Percentiles rank a stretch among this genome's conserved stretches.
These are phyloP conservation scores for Limnephilus rhombicus DNA, from an alignment of 2,888 invertebrate genomes.

Conservation along the genomic window DNA sequence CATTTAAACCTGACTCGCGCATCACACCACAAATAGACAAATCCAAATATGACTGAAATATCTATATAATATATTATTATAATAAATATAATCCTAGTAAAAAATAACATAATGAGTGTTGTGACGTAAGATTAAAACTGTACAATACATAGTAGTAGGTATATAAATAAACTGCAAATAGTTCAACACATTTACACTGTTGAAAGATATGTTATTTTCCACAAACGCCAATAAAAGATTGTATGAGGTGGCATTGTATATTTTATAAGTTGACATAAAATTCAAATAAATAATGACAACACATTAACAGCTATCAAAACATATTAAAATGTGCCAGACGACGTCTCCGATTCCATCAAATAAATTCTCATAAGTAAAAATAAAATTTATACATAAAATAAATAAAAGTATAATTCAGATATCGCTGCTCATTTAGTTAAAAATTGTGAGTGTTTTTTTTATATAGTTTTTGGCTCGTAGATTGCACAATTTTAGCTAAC, in stretches of 20 bases:
- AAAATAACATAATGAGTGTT: constrained; percentile 59
- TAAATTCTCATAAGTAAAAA: constrained; percentile 64
- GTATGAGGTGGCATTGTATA: constrained; percentile 54
- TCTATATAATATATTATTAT: constrained; percentile 8
- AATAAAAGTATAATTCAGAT: constrained; percentile 58
- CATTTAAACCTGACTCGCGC: constrained; percentile 45
- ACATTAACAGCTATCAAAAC: constrained; percentile 51
- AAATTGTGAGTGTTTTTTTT: constrained; percentile 56
- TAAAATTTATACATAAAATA: constrained; percentile 63
- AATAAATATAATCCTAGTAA: constrained; percentile 49
- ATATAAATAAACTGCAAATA: constrained; percentile 53
- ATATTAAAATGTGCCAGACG: constrained; percentile 54
- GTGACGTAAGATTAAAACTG: constrained; percentile 63
- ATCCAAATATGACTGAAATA: constrained; percentile 49
- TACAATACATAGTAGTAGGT: constrained; percentile 52
- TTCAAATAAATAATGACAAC: constrained; percentile 56
- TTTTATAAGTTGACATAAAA: constrained; percentile 57
- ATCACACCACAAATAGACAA: constrained; percentile 49
- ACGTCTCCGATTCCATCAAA: constrained; percentile 54
- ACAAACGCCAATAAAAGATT: constrained; percentile 51
- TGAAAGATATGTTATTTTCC: constrained; percentile 50
- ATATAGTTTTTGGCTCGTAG: constrained; percentile 60
- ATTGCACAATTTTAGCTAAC: constrained; percentile 63
- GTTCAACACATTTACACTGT: constrained; percentile 37
- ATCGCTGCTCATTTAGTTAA: constrained; percentile 56